phyloP scores from a whole-genome alignment of 2,113 vertebrate genomes.

The Terrapene triunguis region DNA sequence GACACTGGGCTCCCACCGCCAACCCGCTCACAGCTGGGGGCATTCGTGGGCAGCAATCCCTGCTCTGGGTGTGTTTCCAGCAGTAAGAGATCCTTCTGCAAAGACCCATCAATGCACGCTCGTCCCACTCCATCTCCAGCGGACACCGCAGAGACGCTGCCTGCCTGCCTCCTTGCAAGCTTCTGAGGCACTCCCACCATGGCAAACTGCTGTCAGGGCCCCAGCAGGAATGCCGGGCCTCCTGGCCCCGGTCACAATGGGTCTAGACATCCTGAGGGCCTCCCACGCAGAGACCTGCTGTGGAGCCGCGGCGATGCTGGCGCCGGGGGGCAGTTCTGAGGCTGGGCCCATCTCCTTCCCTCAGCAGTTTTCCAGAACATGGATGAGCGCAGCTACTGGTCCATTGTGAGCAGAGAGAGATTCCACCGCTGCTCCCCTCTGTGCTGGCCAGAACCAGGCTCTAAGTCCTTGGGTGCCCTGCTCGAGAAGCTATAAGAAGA shows the following conservation, averaged over 20 bases:
- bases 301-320: neutral
- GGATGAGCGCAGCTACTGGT: neutral
- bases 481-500: neutral
- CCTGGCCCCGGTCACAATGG: neutral
- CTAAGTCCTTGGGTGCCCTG: neutral
- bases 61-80: neutral
- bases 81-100: neutral
- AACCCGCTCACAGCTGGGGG: accelerated
- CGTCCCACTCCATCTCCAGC: neutral
- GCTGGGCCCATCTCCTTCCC: neutral
- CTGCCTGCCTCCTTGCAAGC: neutral
- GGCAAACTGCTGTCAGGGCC: neutral
- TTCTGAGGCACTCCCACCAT: neutral
- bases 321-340: neutral
- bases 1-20: neutral
- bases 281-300: neutral
- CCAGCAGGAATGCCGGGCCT: neutral
- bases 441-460: neutral
- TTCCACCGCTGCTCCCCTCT: too few relatives aligned
- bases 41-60: neutral
- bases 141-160: neutral
- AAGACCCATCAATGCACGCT: neutral
- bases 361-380: neutral
- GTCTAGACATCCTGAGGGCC: neutral
- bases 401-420: neutral